Base-by-base conservation (phyloP, 2,888 invertebrate genomes). In the Habrosyne pyritoides region DNA sequence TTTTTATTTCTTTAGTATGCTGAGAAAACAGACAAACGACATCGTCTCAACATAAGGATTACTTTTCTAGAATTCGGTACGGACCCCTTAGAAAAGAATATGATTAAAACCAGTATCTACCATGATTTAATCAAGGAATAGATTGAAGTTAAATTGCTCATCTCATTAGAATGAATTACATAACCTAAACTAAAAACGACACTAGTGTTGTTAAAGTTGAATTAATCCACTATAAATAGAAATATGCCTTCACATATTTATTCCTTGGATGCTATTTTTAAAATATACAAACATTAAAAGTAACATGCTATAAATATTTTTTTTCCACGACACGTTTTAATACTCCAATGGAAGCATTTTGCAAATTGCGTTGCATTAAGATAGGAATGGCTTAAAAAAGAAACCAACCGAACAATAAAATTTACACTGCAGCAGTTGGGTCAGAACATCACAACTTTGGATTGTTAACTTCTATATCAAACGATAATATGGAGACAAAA, bases 291-390 rank as follows among this genome's bases (percentile, higher is more conserved):
- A 14, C 36, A 36, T 36, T 36, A 36, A 36, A 36, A 36, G 10
- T 42, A 42, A 42, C 14, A 42, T 42, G 42, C 42, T n/a, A 42
- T 42, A 42, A 42, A 42, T 18, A 42, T 18, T 42, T 42, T 42
- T 18, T 42, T 42, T 18, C 14, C n/a, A 8, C 42, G 42, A 42
- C 42, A 18, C n/a, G 42, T 6, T 42, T 42, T 42, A 36, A 36
- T 36, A 42, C 42, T 42, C 14, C 18, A 42, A 42, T 42, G 42
- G 18, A 42, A 42, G 8, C 42, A 42, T 42, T 42, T 36, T 18
- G n/a, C 42, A 42, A 42, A 42, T 42, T 42, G 42, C 18, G 8
- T 42, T 1, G 42, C 18, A 42, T 42, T 42, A 8, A 42, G 7
- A 42, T 42, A 42, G 42, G 42, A 42, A 42, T 42, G 36, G 42